Evolutionary conservation across 1,140 invertebrate genomes (phyloP), one percentile per base, ranked within the genome.

Genomic region (Bursaphelenchus mucronatus): DNA sequence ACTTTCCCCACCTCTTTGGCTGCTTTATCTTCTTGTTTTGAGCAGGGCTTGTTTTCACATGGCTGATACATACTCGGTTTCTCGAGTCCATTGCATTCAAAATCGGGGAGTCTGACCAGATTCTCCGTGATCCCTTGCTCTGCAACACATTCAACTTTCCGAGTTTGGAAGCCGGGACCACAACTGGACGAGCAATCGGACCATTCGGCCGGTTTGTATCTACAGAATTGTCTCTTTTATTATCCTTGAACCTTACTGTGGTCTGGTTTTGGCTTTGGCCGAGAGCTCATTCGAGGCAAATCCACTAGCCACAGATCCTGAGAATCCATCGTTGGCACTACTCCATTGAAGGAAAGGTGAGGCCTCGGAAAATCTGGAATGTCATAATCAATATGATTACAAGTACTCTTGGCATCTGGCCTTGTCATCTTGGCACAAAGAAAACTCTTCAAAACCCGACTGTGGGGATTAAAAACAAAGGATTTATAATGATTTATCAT

Each of bases 161-260:
- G 82, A 8, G 87, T 85, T 43, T 87, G 85, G 15, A 86, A 82
- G 10, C 85, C 84, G 0, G 82, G 76, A 6, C 87, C 87, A 74
- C 89, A 91, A 1, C 87, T 88, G 0, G 88, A 85, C 1, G 89
- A 87, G 74, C 90, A 91, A 66, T 88, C 86, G 73, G 90, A 88
- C 90, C 90, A 91, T 0, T 88, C 88, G 1, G 89, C 89, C 5
- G 87, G 53, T 21, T 64, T 55, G 52, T 70, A 76, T 41, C 58
- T 66, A 55, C 46, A 61, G 30, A 30, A 30, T 30, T 30, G 30
- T 3, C 30, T 30, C 30, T 30, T 30, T 3, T 30, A 3, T 30
- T 30, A 30, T 30, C 30, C 50, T 68, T 61, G 57, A 58, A 63
- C 21, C 30, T 17, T 58, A 58, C 53, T n/a, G n/a, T n/a, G 53